Evolutionary conservation across 35 echinoderm and acorn worm species (phyloP), one percentile per base, ranked within the genome.

Genomic region (Apostichopus japonicus): DNA sequence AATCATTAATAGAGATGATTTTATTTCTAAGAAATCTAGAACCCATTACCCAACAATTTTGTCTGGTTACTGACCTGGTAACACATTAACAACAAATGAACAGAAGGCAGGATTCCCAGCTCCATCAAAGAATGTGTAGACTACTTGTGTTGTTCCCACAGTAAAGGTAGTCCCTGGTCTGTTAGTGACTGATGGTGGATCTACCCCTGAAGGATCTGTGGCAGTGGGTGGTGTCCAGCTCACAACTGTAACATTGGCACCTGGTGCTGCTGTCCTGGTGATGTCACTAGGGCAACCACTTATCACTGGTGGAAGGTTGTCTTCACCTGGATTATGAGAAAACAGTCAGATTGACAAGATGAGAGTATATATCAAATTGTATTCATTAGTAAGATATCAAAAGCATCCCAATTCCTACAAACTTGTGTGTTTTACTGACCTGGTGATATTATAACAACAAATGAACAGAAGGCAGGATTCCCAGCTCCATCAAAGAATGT

Each of bases 141-240:
- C 59, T 25, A 87, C 83, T 23, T 87, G 44, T 17, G 83, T 87
- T 17, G 83, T 87, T 23, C 83, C 83, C 44, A 87, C 17, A 55
- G 15, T 7, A n/a, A 87, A 87, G 10, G 21, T 19, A 9, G 83
- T 61, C 6, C 83, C 83, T 21, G 83, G 83, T 17, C 33, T 44
- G 9, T 21, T 58, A 59, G 13, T 57, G 15, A 87, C 59, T 15
- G 27, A 80, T 23, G 54, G 55, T 17, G 55, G 10, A 10, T 15
- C 25, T 15, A 88, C 56, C 15, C 86, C 86, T 65, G 56, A 63
- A 7, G 65, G 56, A 88, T 88, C 86, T 44, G 86, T 88, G 86
- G 86, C 86, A 24, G 65, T 88, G 19, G 86, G 86, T 77, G 67
- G 7, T 78, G 51, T 55, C 88, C 88, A 90, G 57, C 70, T 90